Evolutionary conservation across 2,888 invertebrate species (phyloP), one percentile per base, ranked within the genome.

Genomic region (Melieria omissa): DNA sequence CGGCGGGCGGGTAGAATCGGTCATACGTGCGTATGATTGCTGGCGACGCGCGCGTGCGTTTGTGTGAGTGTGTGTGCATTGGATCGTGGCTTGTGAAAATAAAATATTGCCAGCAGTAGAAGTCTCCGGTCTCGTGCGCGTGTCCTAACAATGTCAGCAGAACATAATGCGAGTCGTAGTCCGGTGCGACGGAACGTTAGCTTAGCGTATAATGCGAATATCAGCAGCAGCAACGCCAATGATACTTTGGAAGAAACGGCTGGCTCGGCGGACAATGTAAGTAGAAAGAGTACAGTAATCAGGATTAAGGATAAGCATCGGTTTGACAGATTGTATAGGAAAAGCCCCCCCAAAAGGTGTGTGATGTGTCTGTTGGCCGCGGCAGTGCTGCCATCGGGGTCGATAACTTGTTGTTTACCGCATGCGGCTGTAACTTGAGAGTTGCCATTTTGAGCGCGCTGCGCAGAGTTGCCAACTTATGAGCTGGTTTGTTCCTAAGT

Each of bases 201-300:
- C 62, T 68, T 63, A 58, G 65, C 67, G 73, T 71, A 64, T 70
- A 71, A 54, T 58, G 65, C 54, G 71, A 74, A 73, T 64, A 54
- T 68, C 45, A 76, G 75, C 66, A 65, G 60, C 60, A 66, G 45
- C 41, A 44, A 69, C 46, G 55, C 55, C 41, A 65, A 74, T 58
- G 70, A 72, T 45, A 72, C 58, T 60, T 57, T 74, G 14, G 78
- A 77, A 52, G 75, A 76, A 62, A 69, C 70, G 44, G 65, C 67
- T n/a, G 71, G 68, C 61, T 63, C 77, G 55, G 73, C 75, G 65
- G 72, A 78, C 63, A 76, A 76, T 71, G 78, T 78, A 72, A 78
- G 29, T 29, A 29, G 29, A 29, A 29, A 29, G 1, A 29, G 78
- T 78, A 74, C 74, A 73, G 68, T 73, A 60, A n/a, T 42, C 29